phyloP scores from a whole-genome alignment of 2,113 vertebrate genomes.

The Aramus guarauna region DNA sequence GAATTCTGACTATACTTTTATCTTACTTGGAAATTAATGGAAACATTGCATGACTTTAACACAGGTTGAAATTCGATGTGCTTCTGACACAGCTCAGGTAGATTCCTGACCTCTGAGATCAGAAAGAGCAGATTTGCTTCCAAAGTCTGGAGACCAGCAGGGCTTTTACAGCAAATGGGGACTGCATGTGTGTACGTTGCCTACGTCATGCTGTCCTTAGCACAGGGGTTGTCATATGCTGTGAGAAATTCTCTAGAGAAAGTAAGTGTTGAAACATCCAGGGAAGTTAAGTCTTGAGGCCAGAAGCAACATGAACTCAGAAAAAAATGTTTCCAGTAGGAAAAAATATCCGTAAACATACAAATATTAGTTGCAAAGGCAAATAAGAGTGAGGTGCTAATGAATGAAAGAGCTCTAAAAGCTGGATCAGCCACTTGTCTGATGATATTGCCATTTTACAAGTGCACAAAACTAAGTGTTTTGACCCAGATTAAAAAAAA shows the following conservation, averaged over 20 bases:
- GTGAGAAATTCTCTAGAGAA: neutral
- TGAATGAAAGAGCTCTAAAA: neutral
- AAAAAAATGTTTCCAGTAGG: neutral
- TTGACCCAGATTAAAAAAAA: neutral
- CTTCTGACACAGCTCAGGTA: neutral
- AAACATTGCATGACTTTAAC: neutral
- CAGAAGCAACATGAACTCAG: neutral
- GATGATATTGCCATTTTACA: neutral
- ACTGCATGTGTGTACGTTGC: neutral
- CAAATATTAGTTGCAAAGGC: neutral
- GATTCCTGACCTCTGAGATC: neutral
- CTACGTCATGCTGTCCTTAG: neutral
- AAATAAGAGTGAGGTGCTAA: neutral
- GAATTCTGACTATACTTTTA: neutral
- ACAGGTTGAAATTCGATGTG: neutral
- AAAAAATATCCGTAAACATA: neutral
- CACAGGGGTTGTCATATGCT: neutral
- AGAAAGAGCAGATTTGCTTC: neutral
- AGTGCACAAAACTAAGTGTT: neutral
- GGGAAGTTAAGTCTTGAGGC: neutral
- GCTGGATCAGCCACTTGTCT: neutral
- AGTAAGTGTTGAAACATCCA: neutral
- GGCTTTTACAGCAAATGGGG: neutral
- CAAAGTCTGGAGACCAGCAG: neutral
- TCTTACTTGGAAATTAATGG: neutral